Evolutionary conservation across 1,140 invertebrate species (phyloP).

Genomic region (Zophobas atratus): DNA sequence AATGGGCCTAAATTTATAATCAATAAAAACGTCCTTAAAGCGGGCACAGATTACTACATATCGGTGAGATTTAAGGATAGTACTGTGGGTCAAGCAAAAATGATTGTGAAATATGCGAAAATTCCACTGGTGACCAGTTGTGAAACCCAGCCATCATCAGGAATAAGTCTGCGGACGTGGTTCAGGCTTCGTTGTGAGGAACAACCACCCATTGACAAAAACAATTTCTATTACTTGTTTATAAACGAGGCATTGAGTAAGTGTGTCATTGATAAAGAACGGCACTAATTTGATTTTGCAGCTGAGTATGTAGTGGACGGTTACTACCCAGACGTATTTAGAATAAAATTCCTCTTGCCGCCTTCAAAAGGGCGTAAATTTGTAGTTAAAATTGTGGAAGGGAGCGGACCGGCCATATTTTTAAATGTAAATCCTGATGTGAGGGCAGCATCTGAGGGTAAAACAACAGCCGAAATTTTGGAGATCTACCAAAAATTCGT

Average conservation of each 20-base stretch:
- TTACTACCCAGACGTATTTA: slow-evolving; percentile 4
- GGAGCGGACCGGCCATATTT: neutral
- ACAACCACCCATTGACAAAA: neutral
- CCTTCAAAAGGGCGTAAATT: neutral
- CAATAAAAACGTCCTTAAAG: neutral
- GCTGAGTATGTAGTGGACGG: neutral
- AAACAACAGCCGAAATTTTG: neutral
- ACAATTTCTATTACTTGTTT: slow-evolving; percentile 2
- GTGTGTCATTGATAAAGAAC: neutral
- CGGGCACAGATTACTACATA: neutral
- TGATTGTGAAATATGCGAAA: neutral
- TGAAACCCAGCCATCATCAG: neutral
- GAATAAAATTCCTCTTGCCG: neutral
- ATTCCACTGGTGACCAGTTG: neutral
- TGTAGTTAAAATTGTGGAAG: neutral
- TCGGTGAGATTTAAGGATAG: neutral
- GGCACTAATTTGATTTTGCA: neutral
- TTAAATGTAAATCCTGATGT: neutral
- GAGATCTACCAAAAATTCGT: slow-evolving; percentile 6
- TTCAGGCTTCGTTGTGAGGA: neutral
- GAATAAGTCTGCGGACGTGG: neutral
- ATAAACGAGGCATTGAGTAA: neutral
- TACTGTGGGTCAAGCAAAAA: neutral
- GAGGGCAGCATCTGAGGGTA: neutral
- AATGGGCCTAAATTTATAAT: slow-evolving; percentile 1